Percentiles rank a stretch among this genome's conserved stretches.
These are phyloP conservation scores for Macrosiphum euphorbiae DNA, from an alignment of 2,888 invertebrate genomes.

Conservation along the genomic window DNA sequence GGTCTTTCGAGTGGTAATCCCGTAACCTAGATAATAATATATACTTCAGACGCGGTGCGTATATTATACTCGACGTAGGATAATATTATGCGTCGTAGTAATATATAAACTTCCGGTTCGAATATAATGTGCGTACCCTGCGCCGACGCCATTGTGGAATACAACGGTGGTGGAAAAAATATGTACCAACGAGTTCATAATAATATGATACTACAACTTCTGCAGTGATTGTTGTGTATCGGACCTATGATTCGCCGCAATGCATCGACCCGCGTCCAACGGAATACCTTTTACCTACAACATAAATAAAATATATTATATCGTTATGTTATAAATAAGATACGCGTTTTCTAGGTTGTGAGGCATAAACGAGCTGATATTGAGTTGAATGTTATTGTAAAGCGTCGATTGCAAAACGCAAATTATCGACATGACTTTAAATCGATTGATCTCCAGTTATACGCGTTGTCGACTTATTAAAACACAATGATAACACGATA, in stretches of 20 bases:
- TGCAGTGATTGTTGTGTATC: not conserved
- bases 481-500: not conserved
- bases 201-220: not conserved
- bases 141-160: not conserved
- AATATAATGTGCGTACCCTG: not conserved
- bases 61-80: not conserved
- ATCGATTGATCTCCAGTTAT: not conserved
- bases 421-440: not conserved
- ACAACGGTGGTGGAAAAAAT: not conserved
- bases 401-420: not conserved
- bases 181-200: not conserved
- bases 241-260: not conserved
- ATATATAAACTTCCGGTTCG: not conserved
- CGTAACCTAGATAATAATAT: not conserved
- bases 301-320: not conserved
- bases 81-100: not conserved
- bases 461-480: not conserved
- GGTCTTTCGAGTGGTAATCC: not conserved
- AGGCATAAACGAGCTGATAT: not conserved
- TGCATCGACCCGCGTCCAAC: not conserved
- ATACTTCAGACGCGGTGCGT: not conserved
- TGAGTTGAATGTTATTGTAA: not conserved
- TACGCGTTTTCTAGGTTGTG: not conserved
- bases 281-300: not conserved
- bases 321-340: not conserved